These are phyloP conservation scores for Poeciliopsis infans DNA, from an alignment of 2,797 vertebrate genomes.

Conservation along the genomic window DNA sequence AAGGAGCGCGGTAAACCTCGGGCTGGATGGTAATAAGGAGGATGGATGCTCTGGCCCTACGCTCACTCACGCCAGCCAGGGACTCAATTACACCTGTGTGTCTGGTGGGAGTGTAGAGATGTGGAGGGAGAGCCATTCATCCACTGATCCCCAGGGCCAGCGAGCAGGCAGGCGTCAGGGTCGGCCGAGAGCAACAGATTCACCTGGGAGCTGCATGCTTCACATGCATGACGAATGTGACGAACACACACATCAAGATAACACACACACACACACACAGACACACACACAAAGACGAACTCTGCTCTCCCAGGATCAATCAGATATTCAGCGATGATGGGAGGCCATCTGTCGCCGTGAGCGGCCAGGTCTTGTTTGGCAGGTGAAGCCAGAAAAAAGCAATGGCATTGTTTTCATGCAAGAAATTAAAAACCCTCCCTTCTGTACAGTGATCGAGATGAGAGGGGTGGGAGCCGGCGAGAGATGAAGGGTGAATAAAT, in stretches of 20 bases:
- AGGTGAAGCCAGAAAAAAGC: slow-evolving; percentile 80
- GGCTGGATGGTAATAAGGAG: slow-evolving; percentile 68
- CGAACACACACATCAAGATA: slow-evolving; percentile 5
- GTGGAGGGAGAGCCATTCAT: slow-evolving; percentile 76
- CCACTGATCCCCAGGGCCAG: slow-evolving; percentile 69
- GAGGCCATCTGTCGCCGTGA: slow-evolving; percentile 84
- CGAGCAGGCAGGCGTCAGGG: slow-evolving; percentile 58
- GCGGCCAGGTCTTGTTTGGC: slow-evolving; percentile 80
- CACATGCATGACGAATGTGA: slow-evolving; percentile 77
- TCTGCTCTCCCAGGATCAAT: slow-evolving; percentile 81
- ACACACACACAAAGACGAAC: slow-evolving; percentile 11
- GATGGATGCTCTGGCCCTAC: slow-evolving; percentile 66
- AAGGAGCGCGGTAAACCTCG: slow-evolving; percentile 44
- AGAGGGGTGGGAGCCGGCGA: slow-evolving; percentile 67
- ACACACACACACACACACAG: slow-evolving; percentile 18
- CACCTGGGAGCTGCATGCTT: slow-evolving; percentile 75
- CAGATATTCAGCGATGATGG: slow-evolving; percentile 82
- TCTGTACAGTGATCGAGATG: slow-evolving; percentile 78
- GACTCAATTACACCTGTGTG: slow-evolving; percentile 79
- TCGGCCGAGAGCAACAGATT: slow-evolving; percentile 58
- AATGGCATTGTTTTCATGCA: slow-evolving; percentile 85
- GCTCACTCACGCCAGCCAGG: slow-evolving; percentile 65
- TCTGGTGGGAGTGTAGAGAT: slow-evolving; percentile 75
- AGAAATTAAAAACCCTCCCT: slow-evolving; percentile 81
- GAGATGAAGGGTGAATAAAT: slow-evolving; percentile 78